Conservation (phyloP, 2,797 vertebrate species). For the Periophthalmus magnuspinnatus region DNA sequence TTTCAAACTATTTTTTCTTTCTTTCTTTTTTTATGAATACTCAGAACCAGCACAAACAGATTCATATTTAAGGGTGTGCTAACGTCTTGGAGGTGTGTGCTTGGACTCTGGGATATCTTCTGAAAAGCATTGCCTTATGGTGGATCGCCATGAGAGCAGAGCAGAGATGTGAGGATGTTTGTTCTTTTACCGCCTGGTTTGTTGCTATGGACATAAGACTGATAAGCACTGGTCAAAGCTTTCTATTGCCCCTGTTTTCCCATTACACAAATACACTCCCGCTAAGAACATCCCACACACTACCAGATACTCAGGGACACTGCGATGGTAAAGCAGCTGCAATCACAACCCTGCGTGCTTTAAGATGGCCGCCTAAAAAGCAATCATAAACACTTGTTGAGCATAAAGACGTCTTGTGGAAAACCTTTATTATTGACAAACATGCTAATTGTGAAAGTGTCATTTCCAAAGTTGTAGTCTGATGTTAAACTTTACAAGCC, state of each 20-base stretch:
- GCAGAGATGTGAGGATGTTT: conserved; percentile 14
- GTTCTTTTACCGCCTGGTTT: conserved; percentile 35
- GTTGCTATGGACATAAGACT: conserved; percentile 58
- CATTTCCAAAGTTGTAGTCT: conserved; percentile 5
- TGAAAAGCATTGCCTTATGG: conserved; percentile 23
- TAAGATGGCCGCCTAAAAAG: conserved; percentile 31
- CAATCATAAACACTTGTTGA: conserved; percentile 22
- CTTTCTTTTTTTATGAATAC: too few species aligned
- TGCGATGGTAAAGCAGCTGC: conserved; percentile 17
- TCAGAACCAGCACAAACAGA: not conserved
- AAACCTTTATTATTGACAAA: conserved; percentile 1
- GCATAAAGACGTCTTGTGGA: conserved; percentile 9
- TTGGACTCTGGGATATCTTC: not conserved
- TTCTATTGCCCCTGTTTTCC: conserved; percentile 48
- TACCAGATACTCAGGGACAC: conserved; percentile 14
- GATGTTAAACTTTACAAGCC: conserved; percentile 20
- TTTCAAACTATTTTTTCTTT: too few species aligned
- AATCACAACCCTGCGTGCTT: conserved; percentile 27
- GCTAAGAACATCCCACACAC: conserved; percentile 32
- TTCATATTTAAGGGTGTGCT: not conserved
- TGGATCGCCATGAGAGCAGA: conserved; percentile 28
- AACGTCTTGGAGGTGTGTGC: not conserved
- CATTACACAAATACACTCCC: conserved; percentile 51
- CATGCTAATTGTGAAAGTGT: conserved; percentile 4
- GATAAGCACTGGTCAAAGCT: conserved; percentile 66